These are phyloP conservation scores for Eunapius fragilis DNA, from an alignment of 37 sponge, comb jelly and placozoan genomes.

Conservation along the genomic window DNA sequence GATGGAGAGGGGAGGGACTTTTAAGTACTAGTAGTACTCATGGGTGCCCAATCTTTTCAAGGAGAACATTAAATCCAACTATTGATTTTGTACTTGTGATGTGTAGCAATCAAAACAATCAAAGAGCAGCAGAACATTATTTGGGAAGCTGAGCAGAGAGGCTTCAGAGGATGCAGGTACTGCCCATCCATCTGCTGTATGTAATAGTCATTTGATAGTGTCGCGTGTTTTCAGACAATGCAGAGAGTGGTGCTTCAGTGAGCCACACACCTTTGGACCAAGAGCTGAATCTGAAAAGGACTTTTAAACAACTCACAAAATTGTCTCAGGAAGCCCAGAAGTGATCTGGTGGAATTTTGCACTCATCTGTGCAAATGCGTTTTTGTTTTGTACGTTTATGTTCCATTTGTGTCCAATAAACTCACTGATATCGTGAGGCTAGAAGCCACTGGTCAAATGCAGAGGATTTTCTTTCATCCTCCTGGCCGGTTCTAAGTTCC, in stretches of 20 bases:
- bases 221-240: background rate
- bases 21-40: too few relatives aligned
- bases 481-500: too few relatives aligned
- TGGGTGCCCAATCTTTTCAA: too few relatives aligned
- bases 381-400: background rate
- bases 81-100: too few relatives aligned
- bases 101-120: background rate
- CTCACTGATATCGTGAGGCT: background rate
- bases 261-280: slow-evolving; percentile 15
- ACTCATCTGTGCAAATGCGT: background rate
- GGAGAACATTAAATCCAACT: too few relatives aligned
- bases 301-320: slow-evolving; percentile 25
- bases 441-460: background rate
- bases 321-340: slow-evolving; percentile 47
- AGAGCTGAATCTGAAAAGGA: slow-evolving; percentile 40
- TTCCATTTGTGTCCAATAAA: background rate
- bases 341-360: too few relatives aligned
- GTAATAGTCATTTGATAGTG: background rate
- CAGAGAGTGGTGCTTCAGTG: background rate
- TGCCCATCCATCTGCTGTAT: background rate
- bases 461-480: too few relatives aligned
- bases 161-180: slow-evolving; percentile 23
- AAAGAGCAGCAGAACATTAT: slow-evolving; percentile 28
- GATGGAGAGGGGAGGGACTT: background rate
- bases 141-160: slow-evolving; percentile 22